Base-by-base conservation (phyloP, 1,140 invertebrate species). In the Hirudo medicinalis region DNA sequence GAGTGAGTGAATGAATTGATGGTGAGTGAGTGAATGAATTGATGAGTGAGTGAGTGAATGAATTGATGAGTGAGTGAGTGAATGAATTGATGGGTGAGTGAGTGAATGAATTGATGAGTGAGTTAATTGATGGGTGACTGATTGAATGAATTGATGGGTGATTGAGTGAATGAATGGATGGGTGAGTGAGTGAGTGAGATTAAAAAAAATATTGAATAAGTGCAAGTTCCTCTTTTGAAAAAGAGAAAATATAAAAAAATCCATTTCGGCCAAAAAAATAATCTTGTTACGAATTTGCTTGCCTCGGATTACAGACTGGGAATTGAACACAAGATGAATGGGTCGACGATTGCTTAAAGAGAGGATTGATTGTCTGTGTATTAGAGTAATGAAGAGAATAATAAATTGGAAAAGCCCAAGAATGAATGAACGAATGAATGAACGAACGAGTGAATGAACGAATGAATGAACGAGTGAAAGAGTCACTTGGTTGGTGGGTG, bases 41-140 rank as follows among this genome's bases (percentile, higher is more conserved):
- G 36, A 32, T 68, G 67, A 68, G 67, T 5, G 68, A 69, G 68
- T 69, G 68, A 69, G 68, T 29, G 68, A 69, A 29, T 69, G 68
- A 69, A 4, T 29, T n/a, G 36, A 29, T 69, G 68, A 69, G 55
- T 60, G 55, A 60, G 55, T 60, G 55, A 60, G 55, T 60, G 55
- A 60, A 15, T 60, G 55, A 60, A 15, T 60, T 4, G 15, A 15
- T 60, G 55, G 15, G 55, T 60, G 55, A 60, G 55, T 60, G 55
- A 60, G 55, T 60, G 55, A 60, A 15, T 60, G 55, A 60, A 15
- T 60, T 4, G 15, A 15, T 60, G 55, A 60, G 55, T 60, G 55
- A 60, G 55, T 60, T 4, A 60, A 25, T 71, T 43, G 20, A 53
- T 57, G 68, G 3, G 68, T 29, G 68, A 69, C 22, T 60, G 55